Evolutionary conservation across 2,888 invertebrate genomes (phyloP), one percentile per base, ranked within the genome.

Genomic region (Nysson spinosus): DNA sequence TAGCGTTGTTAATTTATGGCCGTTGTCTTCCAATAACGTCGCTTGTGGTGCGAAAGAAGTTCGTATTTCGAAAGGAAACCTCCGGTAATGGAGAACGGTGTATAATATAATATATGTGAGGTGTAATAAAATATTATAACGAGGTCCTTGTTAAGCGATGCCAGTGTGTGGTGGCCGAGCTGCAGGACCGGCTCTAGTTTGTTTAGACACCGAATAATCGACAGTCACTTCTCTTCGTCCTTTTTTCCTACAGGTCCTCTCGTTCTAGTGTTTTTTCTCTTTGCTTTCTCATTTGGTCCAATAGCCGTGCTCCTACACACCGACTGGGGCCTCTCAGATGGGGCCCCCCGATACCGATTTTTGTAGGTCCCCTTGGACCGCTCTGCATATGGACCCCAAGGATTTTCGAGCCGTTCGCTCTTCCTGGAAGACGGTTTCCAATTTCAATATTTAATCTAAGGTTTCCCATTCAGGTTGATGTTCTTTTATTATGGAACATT

Each of bases 181-280:
- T 26, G 16, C 56, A 54, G 67, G 64, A 58, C 76, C 72, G 77
- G 78, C 70, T 80, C 80, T 83, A 83, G 86, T 85, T 86, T 86
- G 84, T 83, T 86, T 85, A 84, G 85, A 85, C 83, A 83, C 82
- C 85, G 83, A 85, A 86, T 85, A 85, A 85, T 86, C 85, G 84
- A 81, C 83, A 80, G 84, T 77, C 80, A 77, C 70, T 78, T 68
- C 69, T 77, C 65, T 72, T 69, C 65, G 60, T 75, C 57, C 75
- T 67, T 51, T 75, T 66, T 65, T 49, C 60, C 42, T 60, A 7
- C 51, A 46, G 35, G 40, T 58, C 44, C 52, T 49, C 63, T 37
- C 20, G 49, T 56, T 39, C 52, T 68, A 49, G 67, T 46, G 55
- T 43, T 55, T 50, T 44, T 68, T 51, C 51, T 50, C 60, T 34